Base-by-base conservation (phyloP, 2,797 vertebrate genomes). In the Spea hammondii region DNA sequence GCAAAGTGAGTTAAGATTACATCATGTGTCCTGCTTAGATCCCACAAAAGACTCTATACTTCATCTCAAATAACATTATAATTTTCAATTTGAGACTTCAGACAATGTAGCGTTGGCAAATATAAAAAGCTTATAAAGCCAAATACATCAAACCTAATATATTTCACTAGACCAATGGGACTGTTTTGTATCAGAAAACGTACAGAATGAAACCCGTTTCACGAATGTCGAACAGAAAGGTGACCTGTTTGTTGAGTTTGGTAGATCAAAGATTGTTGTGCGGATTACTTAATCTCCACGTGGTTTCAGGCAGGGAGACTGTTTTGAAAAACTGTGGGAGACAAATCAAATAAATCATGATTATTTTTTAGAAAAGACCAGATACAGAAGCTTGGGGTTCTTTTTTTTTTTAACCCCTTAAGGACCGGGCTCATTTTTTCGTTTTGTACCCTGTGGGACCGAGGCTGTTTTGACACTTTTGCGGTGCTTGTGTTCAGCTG, bases 11-110 rank as follows among this genome's bases (percentile, higher is more conserved):
- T 87, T 89, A 89, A 87, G 88, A 90, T 91, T 87, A 86, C 86
- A 82, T 87, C 87, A 85, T 68, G 74, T 87, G 88, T 88, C 86
- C 71, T 87, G 82, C 86, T 81, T 65, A 84, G 88, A 84, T 83
- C 83, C 85, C 84, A 84, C 87, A 88, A 88, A 89, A 89, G 89
- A 87, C 84, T 90, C 83, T 89, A 76, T 78, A 62, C 83, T 86
- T 86, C 88, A 86, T 90, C 88, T 90, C 88, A 89, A 89, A 86
- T 92, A 88, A 88, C 87, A 85, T 83, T 86, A 84, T 89, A 89
- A 91, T 88, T 88, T 85, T 87, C 83, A 84, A 84, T 89, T 84
- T 86, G 88, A 90, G 88, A 88, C 85, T 87, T 89, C 82, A 90
- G 86, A 87, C 84, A 86, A 80, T 55, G 75, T 79, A 87, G 45